A percentile compares a stretch with the other conserved stretches of the same genome.
phyloP scores from a whole-genome alignment of 2,113 vertebrate species.

The Cebidichthys violaceus region DNA sequence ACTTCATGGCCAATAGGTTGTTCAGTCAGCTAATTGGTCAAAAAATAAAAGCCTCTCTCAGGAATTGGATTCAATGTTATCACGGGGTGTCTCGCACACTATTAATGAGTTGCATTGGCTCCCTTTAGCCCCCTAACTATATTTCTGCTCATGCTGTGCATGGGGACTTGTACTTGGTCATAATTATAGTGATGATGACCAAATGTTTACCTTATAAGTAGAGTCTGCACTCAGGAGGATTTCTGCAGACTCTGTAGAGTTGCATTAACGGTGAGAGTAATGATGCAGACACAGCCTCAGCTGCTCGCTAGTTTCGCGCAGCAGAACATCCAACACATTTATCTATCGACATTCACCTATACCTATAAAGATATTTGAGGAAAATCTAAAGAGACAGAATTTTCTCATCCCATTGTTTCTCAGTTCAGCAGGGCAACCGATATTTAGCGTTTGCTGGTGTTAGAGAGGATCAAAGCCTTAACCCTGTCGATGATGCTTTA shows the following conservation, averaged over 20 bases:
- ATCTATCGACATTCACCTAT: conserved; percentile 40
- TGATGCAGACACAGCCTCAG: conserved; percentile 40
- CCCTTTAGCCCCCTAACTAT: conserved; percentile 69
- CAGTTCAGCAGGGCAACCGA: conserved; percentile 10
- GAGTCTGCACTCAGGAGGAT: conserved; percentile 57
- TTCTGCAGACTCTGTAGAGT: conserved; percentile 17
- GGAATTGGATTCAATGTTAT: conserved; percentile 68
- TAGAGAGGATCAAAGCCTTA: neutral
- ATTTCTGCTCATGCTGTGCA: conserved; percentile 53
- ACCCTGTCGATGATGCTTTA: neutral
- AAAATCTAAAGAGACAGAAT: neutral
- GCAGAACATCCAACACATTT: conserved; percentile 9
- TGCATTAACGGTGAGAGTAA: conserved; percentile 61
- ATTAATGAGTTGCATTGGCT: conserved; percentile 71
- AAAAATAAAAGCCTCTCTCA: conserved; percentile 74
- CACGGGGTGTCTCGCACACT: conserved; percentile 54
- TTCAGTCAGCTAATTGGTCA: conserved; percentile 79
- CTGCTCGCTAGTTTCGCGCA: conserved; percentile 32
- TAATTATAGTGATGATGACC: conserved; percentile 76
- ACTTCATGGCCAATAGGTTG: conserved; percentile 76
- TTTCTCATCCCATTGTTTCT: conserved; percentile 1
- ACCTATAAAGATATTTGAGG: conserved; percentile 15
- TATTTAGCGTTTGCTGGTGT: conserved; percentile 12
- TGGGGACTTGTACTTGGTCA: conserved; percentile 64
- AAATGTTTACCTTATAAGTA: conserved; percentile 74